Conservation (phyloP, 2,888 invertebrate species). For the Pemphredon lugubris region DNA sequence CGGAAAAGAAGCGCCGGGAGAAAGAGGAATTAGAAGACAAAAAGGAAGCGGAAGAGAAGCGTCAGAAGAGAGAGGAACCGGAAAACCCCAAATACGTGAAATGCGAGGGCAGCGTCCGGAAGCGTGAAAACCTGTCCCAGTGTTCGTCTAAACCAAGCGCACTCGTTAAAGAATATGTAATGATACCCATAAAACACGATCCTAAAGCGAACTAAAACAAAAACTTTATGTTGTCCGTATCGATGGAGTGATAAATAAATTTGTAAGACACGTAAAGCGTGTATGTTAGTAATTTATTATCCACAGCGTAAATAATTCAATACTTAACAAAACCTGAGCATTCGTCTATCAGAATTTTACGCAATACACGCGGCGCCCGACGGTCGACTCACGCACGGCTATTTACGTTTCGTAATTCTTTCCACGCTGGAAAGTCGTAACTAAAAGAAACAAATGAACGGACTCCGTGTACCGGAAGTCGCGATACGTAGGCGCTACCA, state of each 20-base stretch:
- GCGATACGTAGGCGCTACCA: conserved; percentile 28
- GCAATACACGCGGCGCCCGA: conserved; percentile 10
- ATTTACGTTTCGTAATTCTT: conserved; percentile 53
- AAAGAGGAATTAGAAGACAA: neutral
- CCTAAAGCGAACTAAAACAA: neutral
- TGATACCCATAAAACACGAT: neutral
- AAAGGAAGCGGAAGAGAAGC: too few relatives aligned
- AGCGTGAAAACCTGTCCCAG: neutral
- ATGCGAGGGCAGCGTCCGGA: neutral
- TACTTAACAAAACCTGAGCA: too few relatives aligned
- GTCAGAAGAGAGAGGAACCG: too few relatives aligned
- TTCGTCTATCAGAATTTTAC: too few relatives aligned
- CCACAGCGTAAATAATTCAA: too few relatives aligned
- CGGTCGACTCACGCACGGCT: conserved; percentile 24
- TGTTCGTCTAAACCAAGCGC: neutral
- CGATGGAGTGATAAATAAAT: too few relatives aligned
- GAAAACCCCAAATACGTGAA: rapidly evolving
- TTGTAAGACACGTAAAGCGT: too few relatives aligned
- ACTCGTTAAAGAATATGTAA: neutral
- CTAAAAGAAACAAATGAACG: conserved; percentile 61
- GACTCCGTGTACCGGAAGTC: conserved; percentile 51
- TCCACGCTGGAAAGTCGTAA: conserved; percentile 36
- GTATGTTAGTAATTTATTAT: too few relatives aligned
- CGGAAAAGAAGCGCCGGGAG: neutral
- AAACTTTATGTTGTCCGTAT: too few relatives aligned